Percentiles rank a stretch among this genome's conserved stretches.
Evolutionary conservation across 2,888 invertebrate species (phyloP).

Genomic region (Acanthosepion pharaonis): DNA sequence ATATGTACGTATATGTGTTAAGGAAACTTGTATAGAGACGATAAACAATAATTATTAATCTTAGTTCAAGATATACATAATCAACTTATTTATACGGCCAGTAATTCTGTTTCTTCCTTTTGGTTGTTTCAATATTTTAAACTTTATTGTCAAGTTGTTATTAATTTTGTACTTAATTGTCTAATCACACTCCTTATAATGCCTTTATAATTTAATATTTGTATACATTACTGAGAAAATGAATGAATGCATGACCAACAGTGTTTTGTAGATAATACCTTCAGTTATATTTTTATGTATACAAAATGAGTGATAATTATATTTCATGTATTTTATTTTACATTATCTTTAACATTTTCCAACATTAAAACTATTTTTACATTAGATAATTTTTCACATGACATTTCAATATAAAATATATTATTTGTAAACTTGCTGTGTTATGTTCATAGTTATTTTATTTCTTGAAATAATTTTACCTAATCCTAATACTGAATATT

Average conservation of each 20-base stretch:
- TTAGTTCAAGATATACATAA: background rate
- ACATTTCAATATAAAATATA: background rate
- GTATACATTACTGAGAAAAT: background rate
- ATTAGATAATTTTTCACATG: background rate
- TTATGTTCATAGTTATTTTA: background rate
- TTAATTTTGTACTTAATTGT: background rate
- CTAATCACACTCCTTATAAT: background rate
- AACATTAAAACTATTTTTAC: background rate
- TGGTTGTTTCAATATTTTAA: background rate
- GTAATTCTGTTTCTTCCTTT: background rate
- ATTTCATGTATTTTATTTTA: background rate
- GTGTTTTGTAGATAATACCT: background rate
- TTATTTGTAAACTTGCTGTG: background rate
- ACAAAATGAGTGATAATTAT: background rate
- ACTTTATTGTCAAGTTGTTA: background rate
- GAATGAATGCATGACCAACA: background rate
- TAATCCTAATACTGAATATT: background rate
- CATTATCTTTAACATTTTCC: background rate
- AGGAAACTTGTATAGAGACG: background rate
- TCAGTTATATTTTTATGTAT: background rate
- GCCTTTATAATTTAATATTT: too few species aligned
- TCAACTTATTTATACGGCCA: background rate
- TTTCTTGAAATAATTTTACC: background rate
- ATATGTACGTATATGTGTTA: background rate
- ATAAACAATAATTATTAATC: background rate